phyloP scores from a whole-genome alignment of 2,113 vertebrate genomes.

The Ornithorhynchus anatinus region DNA sequence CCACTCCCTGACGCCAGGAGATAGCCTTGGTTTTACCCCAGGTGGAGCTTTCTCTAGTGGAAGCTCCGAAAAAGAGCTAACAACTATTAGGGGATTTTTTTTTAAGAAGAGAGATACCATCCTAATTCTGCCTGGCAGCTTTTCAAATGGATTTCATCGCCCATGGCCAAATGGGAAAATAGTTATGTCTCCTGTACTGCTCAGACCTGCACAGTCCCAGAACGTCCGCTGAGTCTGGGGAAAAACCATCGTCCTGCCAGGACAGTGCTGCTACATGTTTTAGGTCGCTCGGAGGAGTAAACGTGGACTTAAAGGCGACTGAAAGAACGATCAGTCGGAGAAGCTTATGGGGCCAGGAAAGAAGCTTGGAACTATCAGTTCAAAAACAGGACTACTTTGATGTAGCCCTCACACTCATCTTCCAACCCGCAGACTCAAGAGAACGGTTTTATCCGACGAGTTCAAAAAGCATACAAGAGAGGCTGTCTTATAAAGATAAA shows the following conservation, averaged over 20 bases:
- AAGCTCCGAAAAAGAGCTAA: constrained; percentile 35
- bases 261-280: neutral
- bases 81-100: constrained; percentile 63
- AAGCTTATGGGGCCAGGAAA: neutral
- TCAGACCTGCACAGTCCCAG: neutral
- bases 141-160: constrained; percentile 55
- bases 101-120: constrained; percentile 43
- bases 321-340: neutral
- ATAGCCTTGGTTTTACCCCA: too few species aligned
- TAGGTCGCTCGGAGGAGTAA: neutral
- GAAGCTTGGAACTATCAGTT: neutral
- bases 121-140: constrained; percentile 48
- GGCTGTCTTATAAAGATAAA: neutral
- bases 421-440: neutral
- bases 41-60: constrained; percentile 53
- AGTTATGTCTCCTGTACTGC: constrained; percentile 16
- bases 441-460: neutral
- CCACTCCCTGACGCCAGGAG: too few species aligned
- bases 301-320: neutral
- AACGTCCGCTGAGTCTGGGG: neutral
- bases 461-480: neutral
- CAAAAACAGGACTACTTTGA: neutral
- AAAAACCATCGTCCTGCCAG: neutral
- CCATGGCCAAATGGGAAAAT: constrained; percentile 34
- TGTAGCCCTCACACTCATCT: neutral